phyloP scores from a whole-genome alignment of 2,113 vertebrate genomes.

The Copsychus sechellarum region DNA sequence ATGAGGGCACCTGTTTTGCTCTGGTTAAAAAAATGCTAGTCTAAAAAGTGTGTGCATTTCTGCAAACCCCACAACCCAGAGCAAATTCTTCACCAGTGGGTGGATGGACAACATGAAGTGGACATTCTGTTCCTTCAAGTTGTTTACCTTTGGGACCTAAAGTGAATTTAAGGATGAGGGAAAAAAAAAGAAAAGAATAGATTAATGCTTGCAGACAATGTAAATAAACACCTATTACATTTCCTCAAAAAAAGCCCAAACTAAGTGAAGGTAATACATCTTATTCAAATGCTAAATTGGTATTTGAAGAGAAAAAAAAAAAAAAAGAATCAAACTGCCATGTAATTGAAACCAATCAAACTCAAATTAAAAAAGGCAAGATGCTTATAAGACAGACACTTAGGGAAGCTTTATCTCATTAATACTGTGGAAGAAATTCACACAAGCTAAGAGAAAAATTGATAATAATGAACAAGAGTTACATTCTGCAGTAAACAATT shows the following conservation, averaged over 20 bases:
- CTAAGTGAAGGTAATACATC: not conserved
- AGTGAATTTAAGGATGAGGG: not conserved
- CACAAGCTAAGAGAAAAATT: not conserved
- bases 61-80: constrained; percentile 96
- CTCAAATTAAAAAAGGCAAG: not conserved
- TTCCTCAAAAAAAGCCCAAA: not conserved
- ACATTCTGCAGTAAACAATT: not conserved
- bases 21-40: constrained; percentile 57
- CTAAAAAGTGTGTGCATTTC: constrained; percentile 99
- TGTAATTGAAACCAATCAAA: not conserved
- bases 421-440: not conserved
- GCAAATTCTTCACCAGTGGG: constrained; percentile 98
- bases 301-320: not conserved
- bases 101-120: constrained; percentile 96
- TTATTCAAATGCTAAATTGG: not conserved
- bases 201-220: not conserved
- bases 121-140: constrained; percentile 96
- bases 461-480: not conserved
- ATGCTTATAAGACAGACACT: not conserved
- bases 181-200: not conserved
- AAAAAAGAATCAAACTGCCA: rapidly evolving
- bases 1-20: constrained; percentile 72
- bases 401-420: not conserved
- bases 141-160: constrained; percentile 98
- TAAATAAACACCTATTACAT: not conserved